Conservation (phyloP, 1,140 invertebrate species). For the Drosophila sproati region DNA sequence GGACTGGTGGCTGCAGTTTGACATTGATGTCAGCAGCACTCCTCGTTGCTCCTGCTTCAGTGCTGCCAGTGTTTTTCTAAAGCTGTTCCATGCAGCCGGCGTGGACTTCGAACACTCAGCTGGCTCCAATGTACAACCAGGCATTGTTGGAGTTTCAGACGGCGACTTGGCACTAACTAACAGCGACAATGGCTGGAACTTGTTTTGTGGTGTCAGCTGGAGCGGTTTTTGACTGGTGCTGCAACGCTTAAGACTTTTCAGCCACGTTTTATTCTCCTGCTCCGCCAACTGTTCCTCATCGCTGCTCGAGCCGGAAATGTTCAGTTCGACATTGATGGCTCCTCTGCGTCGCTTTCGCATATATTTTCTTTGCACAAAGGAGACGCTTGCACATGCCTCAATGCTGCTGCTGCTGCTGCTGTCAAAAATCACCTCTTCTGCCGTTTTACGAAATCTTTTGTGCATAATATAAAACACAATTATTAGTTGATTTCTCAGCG, state of each 20-base stretch:
- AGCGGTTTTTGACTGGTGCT: not conserved
- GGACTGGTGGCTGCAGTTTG: not conserved
- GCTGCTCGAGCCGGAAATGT: slow-evolving; percentile 35
- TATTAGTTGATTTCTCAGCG: not conserved
- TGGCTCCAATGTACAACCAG: not conserved
- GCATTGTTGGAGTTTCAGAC: not conserved
- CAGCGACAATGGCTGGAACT: slow-evolving; percentile 24
- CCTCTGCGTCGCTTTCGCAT: not conserved
- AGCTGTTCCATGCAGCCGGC: not conserved
- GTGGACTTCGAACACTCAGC: not conserved
- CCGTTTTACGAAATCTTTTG: slow-evolving; percentile 23
- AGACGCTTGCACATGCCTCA: not conserved
- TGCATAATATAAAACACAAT: slow-evolving; percentile 17
- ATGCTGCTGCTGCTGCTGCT: slow-evolving; percentile 32
- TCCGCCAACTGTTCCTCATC: slow-evolving; percentile 5
- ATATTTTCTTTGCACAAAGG: slow-evolving; percentile 14
- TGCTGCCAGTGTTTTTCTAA: slow-evolving; percentile 3
- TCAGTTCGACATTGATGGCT: not conserved
- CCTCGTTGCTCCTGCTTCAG: slow-evolving; percentile 4
- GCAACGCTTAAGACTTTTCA: not conserved
- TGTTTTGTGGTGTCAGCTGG: slow-evolving; percentile 10
- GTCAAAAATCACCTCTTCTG: not conserved
- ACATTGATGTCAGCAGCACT: not conserved
- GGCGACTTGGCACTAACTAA: not conserved
- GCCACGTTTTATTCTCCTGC: slow-evolving; percentile 21